A percentile compares a stretch with the other conserved stretches of the same genome.
Conservation (phyloP, 2,888 invertebrate species). For the Fabriciana adippe region DNA sequence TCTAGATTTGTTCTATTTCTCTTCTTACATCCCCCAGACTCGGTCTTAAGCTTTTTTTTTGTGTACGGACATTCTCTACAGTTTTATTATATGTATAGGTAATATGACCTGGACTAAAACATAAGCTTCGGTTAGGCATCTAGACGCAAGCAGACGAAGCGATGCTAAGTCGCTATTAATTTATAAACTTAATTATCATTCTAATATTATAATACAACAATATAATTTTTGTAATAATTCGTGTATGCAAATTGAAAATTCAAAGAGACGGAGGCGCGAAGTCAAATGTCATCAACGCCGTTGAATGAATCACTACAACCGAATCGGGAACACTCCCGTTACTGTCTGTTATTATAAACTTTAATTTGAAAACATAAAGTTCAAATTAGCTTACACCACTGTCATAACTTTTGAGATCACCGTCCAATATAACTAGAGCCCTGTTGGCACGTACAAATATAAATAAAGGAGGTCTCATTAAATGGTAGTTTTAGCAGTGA, state of each 20-base stretch:
- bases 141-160: neutral
- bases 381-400: constrained; percentile 43
- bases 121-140: no score
- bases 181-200: neutral
- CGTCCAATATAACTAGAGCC: constrained; percentile 42
- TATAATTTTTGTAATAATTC: constrained; percentile 42
- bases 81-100: no score
- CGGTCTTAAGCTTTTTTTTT: no score
- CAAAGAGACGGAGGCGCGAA: constrained; percentile 48
- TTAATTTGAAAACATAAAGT: constrained; percentile 41
- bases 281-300: constrained; percentile 53
- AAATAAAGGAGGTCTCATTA: constrained; percentile 40
- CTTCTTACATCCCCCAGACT: no score
- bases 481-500: constrained; percentile 49
- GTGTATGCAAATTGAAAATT: constrained; percentile 47
- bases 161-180: neutral
- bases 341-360: constrained; percentile 39
- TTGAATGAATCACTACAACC: constrained; percentile 62
- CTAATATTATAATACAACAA: neutral
- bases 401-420: constrained; percentile 42
- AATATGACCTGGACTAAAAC: no score
- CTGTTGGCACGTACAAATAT: constrained; percentile 28
- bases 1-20: no score
- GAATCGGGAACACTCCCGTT: constrained; percentile 44
- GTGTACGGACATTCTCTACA: no score